Evolutionary conservation across 2,797 vertebrate genomes (phyloP).

Genomic region (Nyctalus aviator): DNA sequence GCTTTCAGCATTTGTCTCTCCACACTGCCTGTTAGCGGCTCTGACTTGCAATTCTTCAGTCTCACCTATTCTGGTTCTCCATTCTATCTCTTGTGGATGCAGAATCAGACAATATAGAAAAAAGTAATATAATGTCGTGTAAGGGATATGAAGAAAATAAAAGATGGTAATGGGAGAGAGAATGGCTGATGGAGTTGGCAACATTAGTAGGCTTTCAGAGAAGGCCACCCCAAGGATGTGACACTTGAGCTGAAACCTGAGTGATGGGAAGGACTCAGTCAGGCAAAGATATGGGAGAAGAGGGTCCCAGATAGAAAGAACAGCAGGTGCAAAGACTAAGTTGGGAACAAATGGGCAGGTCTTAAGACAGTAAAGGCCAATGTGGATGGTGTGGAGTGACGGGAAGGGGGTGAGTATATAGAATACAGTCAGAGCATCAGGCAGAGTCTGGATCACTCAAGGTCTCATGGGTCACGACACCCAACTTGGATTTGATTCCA

Average conservation of each 20-base stretch:
- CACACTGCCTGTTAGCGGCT: background rate
- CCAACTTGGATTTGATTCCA: slow-evolving; percentile 4
- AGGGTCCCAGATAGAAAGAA: background rate
- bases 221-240: background rate
- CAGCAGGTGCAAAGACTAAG: background rate
- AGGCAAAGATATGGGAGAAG: background rate
- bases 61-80: slow-evolving; percentile 2
- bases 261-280: background rate
- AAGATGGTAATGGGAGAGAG: background rate
- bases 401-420: background rate
- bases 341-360: no score
- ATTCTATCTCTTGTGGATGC: background rate
- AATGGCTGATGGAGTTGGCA: background rate
- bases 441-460: background rate
- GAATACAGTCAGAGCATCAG: background rate
- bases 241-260: background rate
- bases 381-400: background rate
- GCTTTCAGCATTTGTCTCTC: background rate
- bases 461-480: background rate
- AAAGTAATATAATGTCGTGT: slow-evolving; percentile 1
- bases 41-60: background rate
- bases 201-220: background rate
- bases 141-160: background rate
- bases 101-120: background rate
- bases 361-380: background rate